phyloP scores from a whole-genome alignment of 2,797 vertebrate species.

The Prionace glauca region DNA sequence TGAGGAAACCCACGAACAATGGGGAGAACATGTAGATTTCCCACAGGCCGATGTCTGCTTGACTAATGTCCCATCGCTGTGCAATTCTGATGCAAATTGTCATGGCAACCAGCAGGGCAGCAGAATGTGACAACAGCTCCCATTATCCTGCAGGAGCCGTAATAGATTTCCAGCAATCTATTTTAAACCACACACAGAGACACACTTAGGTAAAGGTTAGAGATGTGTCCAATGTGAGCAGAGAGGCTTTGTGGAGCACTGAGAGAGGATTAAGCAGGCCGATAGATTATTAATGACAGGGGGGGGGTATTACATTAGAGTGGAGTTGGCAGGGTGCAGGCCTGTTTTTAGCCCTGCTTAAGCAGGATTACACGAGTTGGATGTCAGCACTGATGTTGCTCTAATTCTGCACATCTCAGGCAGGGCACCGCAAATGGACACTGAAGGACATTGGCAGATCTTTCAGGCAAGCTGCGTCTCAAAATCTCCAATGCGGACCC shows the following conservation, averaged over 20 bases:
- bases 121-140: background rate
- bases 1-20: too few relatives aligned
- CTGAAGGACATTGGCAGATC: background rate
- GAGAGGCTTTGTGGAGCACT: conserved; percentile 28
- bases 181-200: background rate
- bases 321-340: background rate
- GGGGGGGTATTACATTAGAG: conserved; percentile 28
- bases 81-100: background rate
- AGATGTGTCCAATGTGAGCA: conserved; percentile 1
- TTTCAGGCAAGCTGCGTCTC: background rate
- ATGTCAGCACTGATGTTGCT: conserved; percentile 13
- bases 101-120: background rate
- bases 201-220: conserved; percentile 30
- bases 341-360: conserved; percentile 33
- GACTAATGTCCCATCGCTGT: background rate
- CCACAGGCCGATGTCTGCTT: background rate
- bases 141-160: background rate
- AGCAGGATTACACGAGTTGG: conserved; percentile 27
- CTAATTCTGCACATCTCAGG: conserved; percentile 19
- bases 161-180: conserved; percentile 31
- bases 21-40: too few relatives aligned
- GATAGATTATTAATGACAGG: conserved; percentile 33
- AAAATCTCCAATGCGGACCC: background rate
- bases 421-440: background rate
- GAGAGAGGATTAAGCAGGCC: conserved; percentile 25